Conservation (phyloP, 2,113 vertebrate genomes). For the Grammomys dolichurus region DNA sequence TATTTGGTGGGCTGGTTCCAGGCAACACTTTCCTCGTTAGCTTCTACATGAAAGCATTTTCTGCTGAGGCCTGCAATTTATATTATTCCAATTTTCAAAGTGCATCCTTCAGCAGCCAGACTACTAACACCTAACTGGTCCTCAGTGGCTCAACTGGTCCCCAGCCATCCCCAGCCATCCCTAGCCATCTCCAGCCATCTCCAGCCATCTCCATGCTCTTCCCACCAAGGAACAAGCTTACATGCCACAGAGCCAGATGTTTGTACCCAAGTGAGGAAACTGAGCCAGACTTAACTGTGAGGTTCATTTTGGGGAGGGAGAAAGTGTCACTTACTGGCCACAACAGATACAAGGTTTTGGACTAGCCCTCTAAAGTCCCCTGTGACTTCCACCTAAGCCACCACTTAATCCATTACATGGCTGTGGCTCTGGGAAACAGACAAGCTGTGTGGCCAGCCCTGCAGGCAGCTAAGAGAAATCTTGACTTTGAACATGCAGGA, state of each 20-base stretch:
- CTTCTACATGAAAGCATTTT: slow-evolving; percentile 58
- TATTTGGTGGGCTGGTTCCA: slow-evolving; percentile 26
- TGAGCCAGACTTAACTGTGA: neutral
- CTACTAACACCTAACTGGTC: slow-evolving; percentile 23
- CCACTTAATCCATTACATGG: neutral
- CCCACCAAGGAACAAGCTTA: slow-evolving; percentile 77
- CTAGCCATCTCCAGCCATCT: neutral
- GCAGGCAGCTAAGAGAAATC: neutral
- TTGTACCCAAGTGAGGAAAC: neutral
- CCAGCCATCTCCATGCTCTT: slow-evolving; percentile 13
- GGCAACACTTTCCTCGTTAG: slow-evolving; percentile 56
- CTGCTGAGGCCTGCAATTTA: neutral
- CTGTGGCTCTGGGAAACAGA: neutral
- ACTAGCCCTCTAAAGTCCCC: neutral
- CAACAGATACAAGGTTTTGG: neutral
- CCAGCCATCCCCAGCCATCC: slow-evolving; percentile 28
- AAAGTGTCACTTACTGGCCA: neutral
- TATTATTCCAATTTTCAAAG: slow-evolving; percentile 58
- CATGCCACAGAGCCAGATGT: rapidly evolving
- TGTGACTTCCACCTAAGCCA: neutral
- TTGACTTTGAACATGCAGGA: neutral
- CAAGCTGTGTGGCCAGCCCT: neutral
- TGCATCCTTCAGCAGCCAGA: neutral
- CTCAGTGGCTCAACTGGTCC: neutral
- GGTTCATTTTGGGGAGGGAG: neutral